Base-by-base conservation (phyloP, 2,113 vertebrate genomes). In the Chrysochloris asiatica region DNA sequence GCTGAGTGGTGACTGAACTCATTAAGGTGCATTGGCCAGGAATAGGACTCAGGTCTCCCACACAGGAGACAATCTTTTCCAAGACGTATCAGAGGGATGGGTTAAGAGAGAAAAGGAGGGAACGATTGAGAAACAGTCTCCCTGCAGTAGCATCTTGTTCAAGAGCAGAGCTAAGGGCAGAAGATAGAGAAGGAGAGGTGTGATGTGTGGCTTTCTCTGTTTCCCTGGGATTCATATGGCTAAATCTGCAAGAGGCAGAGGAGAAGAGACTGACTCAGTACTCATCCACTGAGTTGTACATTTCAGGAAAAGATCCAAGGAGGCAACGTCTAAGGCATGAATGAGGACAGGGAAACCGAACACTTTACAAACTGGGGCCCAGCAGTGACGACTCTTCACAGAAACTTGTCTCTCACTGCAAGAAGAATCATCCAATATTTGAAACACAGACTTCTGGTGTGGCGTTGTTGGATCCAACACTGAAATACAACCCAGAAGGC, bases 241-340 rank as follows among this genome's bases (percentile, higher is more conserved):
- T 93, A 93, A 92, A 95, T 95, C 72, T 86, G 67, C 94, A 95
- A 92, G 69, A 92, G 4, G 56, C 38, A 67, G 83, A 94, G 88
- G 22, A 63, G 48, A n/a, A 92, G 59, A 79, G 17, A 90, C 22
- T 4, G 93, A 88, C 86, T 96, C 92, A 75, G 92, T 80, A 72
- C 38, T 89, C 90, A 86, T 81, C 92, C 71, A 61, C 73, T 72
- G 93, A 96, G 78, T 94, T 86, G 75, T 83, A 50, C 48, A 91
- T 92, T 94, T 84, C 94, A 95, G 96, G 93, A 96, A 96, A n/a
- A 92, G 88, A 95, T 56, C 93, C 96, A 88, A 41, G 79, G 67
- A 94, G 83, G 86, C 96, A 76, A 28, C 89, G 38, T 71, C 86
- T n/a, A 17, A 67, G 87, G 47, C 63, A 30, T 33, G 87, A 85